Base-by-base conservation (phyloP, 2,888 invertebrate genomes). In the Elegia similella region DNA sequence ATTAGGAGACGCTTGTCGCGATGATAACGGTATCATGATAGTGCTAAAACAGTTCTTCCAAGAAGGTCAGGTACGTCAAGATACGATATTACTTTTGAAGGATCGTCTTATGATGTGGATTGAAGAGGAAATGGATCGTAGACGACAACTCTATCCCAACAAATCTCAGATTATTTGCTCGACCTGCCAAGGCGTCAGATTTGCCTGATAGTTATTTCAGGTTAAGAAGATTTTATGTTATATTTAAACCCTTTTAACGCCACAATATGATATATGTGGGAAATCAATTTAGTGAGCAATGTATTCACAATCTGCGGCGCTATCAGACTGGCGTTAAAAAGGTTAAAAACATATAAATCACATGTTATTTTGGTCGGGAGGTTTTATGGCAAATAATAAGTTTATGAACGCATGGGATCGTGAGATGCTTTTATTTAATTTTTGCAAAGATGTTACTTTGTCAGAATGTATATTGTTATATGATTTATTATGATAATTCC, bases 11-110 rank as follows among this genome's bases (percentile, higher is more conserved):
- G 59, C 79, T 0, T 73, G 75, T 57, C 60, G 67, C 0, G 73
- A 83, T 0, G 91, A 92, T 56, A 84, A 84, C 34, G 80, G 83
- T 2, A 85, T 91, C n/a, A 58, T 80, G 0, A 69, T 83, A 12
- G 76, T 88, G 1, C 58, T 92, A 7, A 85, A 80, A 60, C 86
- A 88, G 60, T 91, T 91, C 64, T 91, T 92, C 70, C 86, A 88
- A 67, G 84, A 91, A 15, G 92, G 92, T 0, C 64, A 74, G 0
- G 73, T 92, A 5, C 75, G 82, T 6, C 80, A 82, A 58, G 84
- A 85, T 0, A 86, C 86, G 0, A 83, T 92, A 54, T 56, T 88
- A 54, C 38, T 64, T 52, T 69, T 92, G 62, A 90, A 84, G 61
- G 74, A 82, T 46, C 69, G 76, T 3, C 67, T 91, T 2, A 63